These are phyloP conservation scores for Circaetus cinerascens DNA, from an alignment of 2,113 vertebrate genomes.

Conservation along the genomic window DNA sequence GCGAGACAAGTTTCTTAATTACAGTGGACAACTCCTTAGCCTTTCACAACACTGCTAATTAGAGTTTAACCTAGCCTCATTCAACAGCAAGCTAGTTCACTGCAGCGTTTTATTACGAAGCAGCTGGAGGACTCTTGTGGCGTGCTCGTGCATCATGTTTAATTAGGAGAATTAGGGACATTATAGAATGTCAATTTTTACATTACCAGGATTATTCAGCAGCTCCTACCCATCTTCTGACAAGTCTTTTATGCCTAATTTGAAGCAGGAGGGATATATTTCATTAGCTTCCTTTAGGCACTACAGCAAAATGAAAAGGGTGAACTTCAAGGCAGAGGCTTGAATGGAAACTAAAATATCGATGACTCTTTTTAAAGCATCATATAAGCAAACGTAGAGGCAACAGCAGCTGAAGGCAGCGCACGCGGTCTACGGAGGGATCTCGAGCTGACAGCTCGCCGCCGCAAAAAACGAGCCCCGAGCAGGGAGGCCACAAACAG, in stretches of 20 bases:
- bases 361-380: conserved; percentile 18
- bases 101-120: background rate
- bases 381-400: background rate
- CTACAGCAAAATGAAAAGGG: background rate
- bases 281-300: conserved; percentile 29
- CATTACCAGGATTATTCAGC: conserved; percentile 43
- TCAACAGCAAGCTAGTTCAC: background rate
- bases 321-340: background rate
- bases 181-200: conserved; percentile 39
- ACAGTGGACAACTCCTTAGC: background rate
- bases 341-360: conserved; percentile 21
- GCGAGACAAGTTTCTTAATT: background rate
- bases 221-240: conserved; percentile 8
- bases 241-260: conserved; percentile 35
- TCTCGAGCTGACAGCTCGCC: background rate
- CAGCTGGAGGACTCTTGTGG: conserved; percentile 36
- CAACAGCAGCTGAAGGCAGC: background rate
- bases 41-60: background rate
- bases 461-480: background rate
- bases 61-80: conserved; percentile 4
- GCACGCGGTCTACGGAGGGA: background rate
- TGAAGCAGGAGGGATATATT: conserved; percentile 25
- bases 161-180: conserved; percentile 52
- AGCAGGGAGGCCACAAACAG: background rate
- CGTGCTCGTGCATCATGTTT: background rate